Conservation (phyloP, 1,140 invertebrate species). For the Meteorus sp. region DNA sequence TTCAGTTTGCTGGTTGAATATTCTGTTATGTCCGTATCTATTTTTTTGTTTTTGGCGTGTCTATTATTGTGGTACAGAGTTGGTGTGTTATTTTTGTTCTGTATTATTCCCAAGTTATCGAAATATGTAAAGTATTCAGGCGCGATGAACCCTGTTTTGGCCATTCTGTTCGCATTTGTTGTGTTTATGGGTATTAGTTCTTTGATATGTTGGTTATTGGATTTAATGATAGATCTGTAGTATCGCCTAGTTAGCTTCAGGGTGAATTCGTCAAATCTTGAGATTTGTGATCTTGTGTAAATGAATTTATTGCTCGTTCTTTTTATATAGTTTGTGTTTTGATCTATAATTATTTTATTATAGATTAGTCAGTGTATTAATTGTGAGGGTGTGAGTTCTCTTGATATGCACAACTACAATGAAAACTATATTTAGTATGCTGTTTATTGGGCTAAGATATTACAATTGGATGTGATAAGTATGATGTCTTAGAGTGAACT, state of each 20-base stretch:
- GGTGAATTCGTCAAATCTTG: neutral
- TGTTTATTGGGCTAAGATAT: no score
- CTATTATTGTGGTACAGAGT: slow-evolving; percentile 1
- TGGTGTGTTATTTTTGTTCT: slow-evolving; percentile 7
- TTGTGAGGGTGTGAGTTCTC: no score
- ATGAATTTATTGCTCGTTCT: neutral
- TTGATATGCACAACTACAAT: no score
- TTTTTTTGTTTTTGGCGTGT: neutral
- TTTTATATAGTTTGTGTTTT: neutral
- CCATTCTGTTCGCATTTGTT: neutral
- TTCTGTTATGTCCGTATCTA: neutral
- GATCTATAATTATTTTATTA: no score
- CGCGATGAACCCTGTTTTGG: neutral
- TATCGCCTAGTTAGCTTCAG: neutral
- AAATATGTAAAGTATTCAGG: slow-evolving; percentile 4
- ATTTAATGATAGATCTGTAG: neutral
- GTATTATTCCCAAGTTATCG: neutral
- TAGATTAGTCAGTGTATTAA: no score
- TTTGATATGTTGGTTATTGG: neutral
- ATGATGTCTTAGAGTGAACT: no score
- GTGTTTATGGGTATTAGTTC: no score
- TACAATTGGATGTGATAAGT: no score
- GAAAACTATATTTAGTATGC: no score
- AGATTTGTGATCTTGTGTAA: neutral
- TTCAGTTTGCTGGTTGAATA: neutral